Evolutionary conservation across 2,888 invertebrate genomes (phyloP), one percentile per base, ranked within the genome.

Genomic region (Synanthedon formicaeformis): DNA sequence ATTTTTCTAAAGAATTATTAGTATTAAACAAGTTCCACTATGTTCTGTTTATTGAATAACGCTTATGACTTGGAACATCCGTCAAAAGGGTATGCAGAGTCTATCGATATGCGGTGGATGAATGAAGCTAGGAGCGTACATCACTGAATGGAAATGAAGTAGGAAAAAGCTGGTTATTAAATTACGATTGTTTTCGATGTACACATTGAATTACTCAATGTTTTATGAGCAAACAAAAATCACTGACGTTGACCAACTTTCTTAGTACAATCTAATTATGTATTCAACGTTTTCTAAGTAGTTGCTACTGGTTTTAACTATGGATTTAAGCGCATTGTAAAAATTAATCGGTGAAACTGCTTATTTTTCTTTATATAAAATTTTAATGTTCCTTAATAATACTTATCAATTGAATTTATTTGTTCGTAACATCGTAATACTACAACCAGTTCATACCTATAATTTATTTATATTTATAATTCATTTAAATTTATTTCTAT

Each of bases 41-140:
- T 34, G 2, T 8, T 13, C 45, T 6, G 13, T 45, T 45, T 45
- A 14, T 14, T n/a, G 45, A 5, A 45, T 11, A 53, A 23, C 27
- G 54, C 58, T 56, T 55, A 48, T 60, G 48, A 56, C 48, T 57
- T 57, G 51, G 13, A 54, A 59, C 60, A 60, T 18, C 2, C 45
- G 14, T 13, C 45, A 45, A n/a, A 14, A n/a, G 45, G 45, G 45
- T 45, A 45, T 13, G 14, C 13, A 45, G 45, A n/a, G 57, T 60
- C 57, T 57, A 57, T 57, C 55, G 54, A 56, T 58, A 58, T 59
- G 60, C 54, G 61, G 54, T 63, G 63, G 64, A 69, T 64, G 68
- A 64, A 66, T 65, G 63, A 63, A 59, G 59, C 55, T 48, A 57
- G 61, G 58, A 56, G n/a, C 45, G 45, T 45, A 45, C 5, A 45